Base-by-base conservation (phyloP, 2,113 vertebrate genomes). In the Hydrolagus affinis region DNA sequence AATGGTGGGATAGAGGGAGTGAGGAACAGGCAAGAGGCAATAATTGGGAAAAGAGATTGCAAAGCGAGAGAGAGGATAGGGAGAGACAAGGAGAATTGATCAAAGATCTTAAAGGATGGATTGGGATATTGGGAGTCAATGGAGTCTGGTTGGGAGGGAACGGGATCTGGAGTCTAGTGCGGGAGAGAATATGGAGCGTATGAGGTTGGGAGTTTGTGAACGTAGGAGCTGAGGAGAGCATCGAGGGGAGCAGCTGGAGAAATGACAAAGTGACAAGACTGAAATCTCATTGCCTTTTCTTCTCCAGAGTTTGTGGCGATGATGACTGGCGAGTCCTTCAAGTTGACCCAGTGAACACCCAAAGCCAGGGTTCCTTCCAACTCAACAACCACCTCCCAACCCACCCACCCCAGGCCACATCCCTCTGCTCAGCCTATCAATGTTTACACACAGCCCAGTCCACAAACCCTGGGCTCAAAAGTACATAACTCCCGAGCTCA, bases 291-390 rank as follows among this genome's bases (percentile, higher is more conserved):
- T n/a, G 64, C 1, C 17, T 87, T 86, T n/a, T 60, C 86, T 86
- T 86, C 62, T 85, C 62, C 86, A 92, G 92, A 91, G 88, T 93
- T 92, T 78, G 89, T 93, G 87, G 91, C 90, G 85, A 90, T 91
- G 91, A 92, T 93, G 92, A 94, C 91, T 0, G 88, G 90, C 56
- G 87, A 93, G 89, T 92, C 91, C 56, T 93, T 94, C 86, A 93
- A 91, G 87, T 89, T 94, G 89, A 91, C 87, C 64, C 90, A 89
- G 89, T 85, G 77, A 86, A 44, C 1, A 23, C 0, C 4, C 28
- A 30, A 71, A 71, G 85, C 62, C 75, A 64, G 8, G 10, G 9
- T 28, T 12, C 25, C 0, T 85, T 70, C 21, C 57, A 80, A 0
- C 56, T 23, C 19, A 19, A 28, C 6, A 28, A 17, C 32, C 60